Evolutionary conservation across 1,140 invertebrate genomes (phyloP).

Genomic region (Cylas formicarius): DNA sequence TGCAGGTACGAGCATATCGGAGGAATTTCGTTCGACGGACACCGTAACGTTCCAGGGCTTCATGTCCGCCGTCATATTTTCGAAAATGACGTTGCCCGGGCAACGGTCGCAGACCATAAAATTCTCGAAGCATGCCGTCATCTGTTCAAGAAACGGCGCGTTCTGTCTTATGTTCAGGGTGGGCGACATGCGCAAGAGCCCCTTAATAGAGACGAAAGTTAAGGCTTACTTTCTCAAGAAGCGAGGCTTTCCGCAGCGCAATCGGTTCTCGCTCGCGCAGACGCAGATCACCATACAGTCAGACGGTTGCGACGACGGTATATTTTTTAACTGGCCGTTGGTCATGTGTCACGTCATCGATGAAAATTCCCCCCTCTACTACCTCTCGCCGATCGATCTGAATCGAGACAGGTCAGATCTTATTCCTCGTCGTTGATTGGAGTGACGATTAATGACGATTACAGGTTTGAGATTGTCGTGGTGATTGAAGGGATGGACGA

Average conservation of each 20-base stretch:
- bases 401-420: constrained; percentile 63
- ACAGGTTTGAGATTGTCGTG: constrained; percentile 46
- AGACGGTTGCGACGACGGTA: constrained; percentile 72
- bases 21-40: constrained; percentile 41
- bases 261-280: constrained; percentile 72
- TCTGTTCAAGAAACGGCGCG: constrained; percentile 83
- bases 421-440: constrained; percentile 82
- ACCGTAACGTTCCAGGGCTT: constrained; percentile 18
- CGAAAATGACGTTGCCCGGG: constrained; percentile 70
- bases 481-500: constrained; percentile 81
- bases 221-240: constrained; percentile 83
- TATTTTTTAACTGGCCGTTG: constrained; percentile 94
- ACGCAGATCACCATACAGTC: constrained; percentile 49
- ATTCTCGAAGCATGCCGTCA: constrained; percentile 88
- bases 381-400: constrained; percentile 79
- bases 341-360: constrained; percentile 78
- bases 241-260: constrained; percentile 82
- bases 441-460: neutral
- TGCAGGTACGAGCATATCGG: constrained; percentile 40
- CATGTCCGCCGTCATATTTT: constrained; percentile 20
- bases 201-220: constrained; percentile 68
- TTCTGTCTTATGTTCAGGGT: constrained; percentile 93
- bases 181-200: constrained; percentile 95
- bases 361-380: constrained; percentile 73
- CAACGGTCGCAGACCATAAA: constrained; percentile 90